A percentile compares a stretch with the other conserved stretches of the same genome.
Conservation (phyloP, 2,113 vertebrate genomes). For the Cettia cetti region DNA sequence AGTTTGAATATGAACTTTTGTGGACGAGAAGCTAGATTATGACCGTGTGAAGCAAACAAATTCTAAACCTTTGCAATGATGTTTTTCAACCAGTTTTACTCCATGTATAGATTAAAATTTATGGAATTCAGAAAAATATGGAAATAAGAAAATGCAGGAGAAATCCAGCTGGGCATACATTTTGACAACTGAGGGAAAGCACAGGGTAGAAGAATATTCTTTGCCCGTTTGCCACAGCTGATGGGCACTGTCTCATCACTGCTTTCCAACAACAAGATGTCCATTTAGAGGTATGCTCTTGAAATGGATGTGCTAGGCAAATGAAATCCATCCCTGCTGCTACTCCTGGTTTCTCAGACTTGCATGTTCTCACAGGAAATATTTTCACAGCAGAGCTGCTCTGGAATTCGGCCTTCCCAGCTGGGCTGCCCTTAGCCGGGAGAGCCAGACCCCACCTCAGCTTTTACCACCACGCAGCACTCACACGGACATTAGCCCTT, state of each 20-base stretch:
- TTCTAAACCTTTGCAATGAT: not conserved
- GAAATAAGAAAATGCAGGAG: not conserved
- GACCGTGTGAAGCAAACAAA: not conserved
- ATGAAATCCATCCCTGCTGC: not conserved
- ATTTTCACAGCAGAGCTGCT: not conserved
- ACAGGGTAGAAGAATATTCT: not conserved
- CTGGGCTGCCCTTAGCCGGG: fast-evolving
- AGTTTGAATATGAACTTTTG: not conserved
- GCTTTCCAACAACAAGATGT: not conserved
- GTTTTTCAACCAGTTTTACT: not conserved
- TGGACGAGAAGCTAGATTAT: not conserved
- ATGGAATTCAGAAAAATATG: not conserved
- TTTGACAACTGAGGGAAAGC: not conserved
- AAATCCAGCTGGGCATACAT: not conserved
- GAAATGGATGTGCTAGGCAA: not conserved
- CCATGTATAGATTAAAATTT: not conserved
- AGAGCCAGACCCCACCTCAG: not conserved
- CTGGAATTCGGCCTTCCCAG: not conserved
- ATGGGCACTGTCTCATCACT: not conserved
- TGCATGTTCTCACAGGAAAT: not conserved
- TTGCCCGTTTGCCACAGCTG: not conserved
- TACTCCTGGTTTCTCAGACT: not conserved
- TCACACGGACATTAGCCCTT: fast-evolving
- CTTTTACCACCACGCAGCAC: fast-evolving
- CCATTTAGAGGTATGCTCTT: not conserved